Conservation (phyloP, 1,140 invertebrate genomes). For the Lepidotrigona ventralis region DNA sequence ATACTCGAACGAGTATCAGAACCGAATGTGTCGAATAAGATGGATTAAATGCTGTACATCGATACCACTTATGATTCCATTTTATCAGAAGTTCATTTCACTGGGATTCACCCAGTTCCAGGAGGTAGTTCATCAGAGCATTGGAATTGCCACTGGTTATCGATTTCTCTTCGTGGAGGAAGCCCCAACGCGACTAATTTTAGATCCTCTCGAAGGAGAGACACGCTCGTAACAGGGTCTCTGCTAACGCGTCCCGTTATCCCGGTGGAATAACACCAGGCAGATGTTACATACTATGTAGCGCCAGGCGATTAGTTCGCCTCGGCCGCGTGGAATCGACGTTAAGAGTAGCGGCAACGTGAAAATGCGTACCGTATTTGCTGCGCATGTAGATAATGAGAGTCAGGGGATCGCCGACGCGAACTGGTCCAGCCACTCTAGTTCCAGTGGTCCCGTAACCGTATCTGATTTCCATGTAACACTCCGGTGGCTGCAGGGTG, state of each 20-base stretch:
- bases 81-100: too few relatives aligned
- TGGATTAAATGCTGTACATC: background rate
- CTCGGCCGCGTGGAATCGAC: background rate
- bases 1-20: background rate
- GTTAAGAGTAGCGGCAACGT: conserved; percentile 1
- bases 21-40: too few relatives aligned
- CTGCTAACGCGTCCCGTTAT: conserved; percentile 48
- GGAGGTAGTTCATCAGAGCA: too few relatives aligned
- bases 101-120: too few relatives aligned
- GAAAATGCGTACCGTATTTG: conserved; percentile 87
- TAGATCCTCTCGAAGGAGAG: conserved; percentile 6
- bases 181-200: conserved; percentile 4
- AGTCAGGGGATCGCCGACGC: conserved; percentile 95
- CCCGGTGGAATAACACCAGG: conserved; percentile 36
- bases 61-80: background rate
- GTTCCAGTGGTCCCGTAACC: conserved; percentile 92
- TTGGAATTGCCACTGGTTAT: background rate
- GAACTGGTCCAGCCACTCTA: conserved; percentile 91
- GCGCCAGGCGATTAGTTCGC: conserved; percentile 46
- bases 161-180: background rate
- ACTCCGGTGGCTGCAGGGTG: conserved; percentile 94
- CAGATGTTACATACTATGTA: conserved; percentile 46
- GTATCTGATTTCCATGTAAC: conserved; percentile 96
- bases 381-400: conserved; percentile 96
- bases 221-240: background rate